Conservation (phyloP, 30 jellyfish, hydroid and myxozoan species). For the Phacellophora camtschatica region DNA sequence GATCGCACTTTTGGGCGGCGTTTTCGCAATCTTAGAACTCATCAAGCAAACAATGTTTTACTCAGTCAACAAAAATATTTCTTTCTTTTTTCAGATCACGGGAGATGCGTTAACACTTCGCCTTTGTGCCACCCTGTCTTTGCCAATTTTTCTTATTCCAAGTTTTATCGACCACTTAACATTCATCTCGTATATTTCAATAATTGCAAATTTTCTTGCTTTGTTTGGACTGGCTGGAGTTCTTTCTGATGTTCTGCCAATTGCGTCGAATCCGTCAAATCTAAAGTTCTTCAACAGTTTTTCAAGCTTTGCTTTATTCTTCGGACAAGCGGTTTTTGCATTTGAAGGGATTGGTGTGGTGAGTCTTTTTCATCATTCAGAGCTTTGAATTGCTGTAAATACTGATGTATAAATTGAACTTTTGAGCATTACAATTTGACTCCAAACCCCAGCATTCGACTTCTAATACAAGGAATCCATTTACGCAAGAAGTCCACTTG, state of each 20-base stretch:
- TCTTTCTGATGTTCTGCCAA: slow-evolving; percentile 43
- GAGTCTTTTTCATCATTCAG: not conserved
- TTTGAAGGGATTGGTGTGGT: slow-evolving; percentile 93
- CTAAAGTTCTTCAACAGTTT: slow-evolving; percentile 18
- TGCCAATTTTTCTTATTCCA: slow-evolving; percentile 43
- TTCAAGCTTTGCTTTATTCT: slow-evolving; percentile 48
- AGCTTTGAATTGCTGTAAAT: not conserved
- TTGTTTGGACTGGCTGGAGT: slow-evolving; percentile 70
- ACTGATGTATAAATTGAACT: too few species aligned
- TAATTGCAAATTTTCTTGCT: slow-evolving; percentile 48
- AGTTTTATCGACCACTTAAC: slow-evolving; percentile 46
- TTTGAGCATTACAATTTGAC: not conserved
- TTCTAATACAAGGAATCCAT: too few species aligned
- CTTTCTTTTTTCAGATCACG: slow-evolving; percentile 23
- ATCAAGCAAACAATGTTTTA: too few species aligned
- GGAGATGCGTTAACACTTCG: slow-evolving; percentile 12
- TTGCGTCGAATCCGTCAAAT: slow-evolving; percentile 24
- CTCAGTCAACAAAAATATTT: too few species aligned
- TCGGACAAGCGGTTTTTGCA: slow-evolving; percentile 84
- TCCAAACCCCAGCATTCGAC: not conserved
- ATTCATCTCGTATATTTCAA: slow-evolving; percentile 59
- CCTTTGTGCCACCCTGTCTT: slow-evolving; percentile 49
- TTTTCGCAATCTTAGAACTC: too few species aligned
- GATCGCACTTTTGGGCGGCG: too few species aligned
- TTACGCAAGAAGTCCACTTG: too few species aligned